These are phyloP conservation scores for Tetraodon nigroviridis DNA, from an alignment of 2,113 vertebrate genomes.

Conservation along the genomic window DNA sequence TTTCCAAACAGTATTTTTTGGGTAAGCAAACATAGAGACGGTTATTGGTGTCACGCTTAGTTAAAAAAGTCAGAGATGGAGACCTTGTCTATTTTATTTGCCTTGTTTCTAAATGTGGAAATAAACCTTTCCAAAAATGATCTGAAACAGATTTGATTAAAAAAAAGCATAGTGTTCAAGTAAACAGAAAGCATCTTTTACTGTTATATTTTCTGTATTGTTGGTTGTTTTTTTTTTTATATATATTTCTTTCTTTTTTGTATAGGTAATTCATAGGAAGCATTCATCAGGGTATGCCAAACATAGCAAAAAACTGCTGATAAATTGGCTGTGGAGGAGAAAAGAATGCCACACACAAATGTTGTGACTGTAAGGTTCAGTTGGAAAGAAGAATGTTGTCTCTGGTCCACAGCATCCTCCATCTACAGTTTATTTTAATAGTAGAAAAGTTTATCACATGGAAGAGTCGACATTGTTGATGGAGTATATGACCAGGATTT, in stretches of 20 bases:
- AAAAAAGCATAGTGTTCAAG: background rate
- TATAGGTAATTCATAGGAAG: constrained; percentile 15
- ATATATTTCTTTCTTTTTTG: constrained; percentile 12
- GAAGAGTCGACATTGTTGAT: constrained; percentile 3
- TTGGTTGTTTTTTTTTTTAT: constrained; percentile 14
- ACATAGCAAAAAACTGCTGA: constrained; percentile 36
- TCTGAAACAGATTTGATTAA: constrained; percentile 1
- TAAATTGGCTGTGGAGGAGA: constrained; percentile 39
- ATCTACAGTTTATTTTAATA: constrained; percentile 26
- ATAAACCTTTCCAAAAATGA: constrained; percentile 30
- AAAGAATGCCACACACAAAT: constrained; percentile 34
- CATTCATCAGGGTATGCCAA: constrained; percentile 27
- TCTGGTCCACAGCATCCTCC: constrained; percentile 13
- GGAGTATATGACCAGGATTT: too few relatives aligned
- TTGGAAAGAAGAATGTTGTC: constrained; percentile 51
- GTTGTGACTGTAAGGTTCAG: constrained; percentile 43
- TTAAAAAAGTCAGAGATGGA: constrained; percentile 28
- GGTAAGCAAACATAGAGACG: constrained; percentile 48
- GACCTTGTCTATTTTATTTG: constrained; percentile 36
- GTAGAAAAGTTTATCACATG: constrained; percentile 32
- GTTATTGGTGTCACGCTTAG: constrained; percentile 37
- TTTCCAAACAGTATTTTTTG: constrained; percentile 52
- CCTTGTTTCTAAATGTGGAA: constrained; percentile 34
- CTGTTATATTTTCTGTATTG: too few relatives aligned
- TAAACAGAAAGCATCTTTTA: too few relatives aligned